A percentile compares a stretch with the other conserved stretches of the same genome.
These are phyloP conservation scores for Oscheius sp. DNA, from an alignment of 2,888 invertebrate species.

Conservation along the genomic window DNA sequence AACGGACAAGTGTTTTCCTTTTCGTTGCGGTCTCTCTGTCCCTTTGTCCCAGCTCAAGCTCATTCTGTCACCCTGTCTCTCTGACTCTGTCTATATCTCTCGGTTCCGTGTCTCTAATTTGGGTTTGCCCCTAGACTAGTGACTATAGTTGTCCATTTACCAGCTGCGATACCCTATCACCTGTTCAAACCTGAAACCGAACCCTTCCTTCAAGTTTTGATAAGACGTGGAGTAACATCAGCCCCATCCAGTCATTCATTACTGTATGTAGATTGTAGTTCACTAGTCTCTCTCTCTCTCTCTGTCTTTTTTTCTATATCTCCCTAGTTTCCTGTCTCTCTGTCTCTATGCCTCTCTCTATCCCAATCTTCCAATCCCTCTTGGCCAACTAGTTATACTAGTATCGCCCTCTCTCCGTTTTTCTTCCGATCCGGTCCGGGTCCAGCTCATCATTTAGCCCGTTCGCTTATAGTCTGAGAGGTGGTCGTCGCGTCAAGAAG, in stretches of 20 bases:
- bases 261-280: neutral
- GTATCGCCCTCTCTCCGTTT: neutral
- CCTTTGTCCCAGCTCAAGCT: no score
- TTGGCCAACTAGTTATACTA: neutral
- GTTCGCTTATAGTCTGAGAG: slow-evolving; percentile 30
- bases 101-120: slow-evolving; percentile 8
- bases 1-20: neutral
- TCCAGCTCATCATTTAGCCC: slow-evolving; percentile 37
- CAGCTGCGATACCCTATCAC: no score
- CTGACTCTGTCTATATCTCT: neutral
- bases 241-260: neutral
- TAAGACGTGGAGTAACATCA: neutral
- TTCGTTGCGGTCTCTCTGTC: neutral
- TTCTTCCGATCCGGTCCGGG: slow-evolving; percentile 24
- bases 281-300: slow-evolving; percentile 25
- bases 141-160: no score
- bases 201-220: slow-evolving; percentile 21
- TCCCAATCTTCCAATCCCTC: neutral
- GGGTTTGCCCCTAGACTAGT: no score
- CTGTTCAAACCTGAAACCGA: slow-evolving; percentile 1
- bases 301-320: slow-evolving; percentile 4
- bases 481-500: neutral
- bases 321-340: neutral
- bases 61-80: no score
- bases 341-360: no score